Conservation (phyloP, 2,888 invertebrate species). For the Tipula unca region DNA sequence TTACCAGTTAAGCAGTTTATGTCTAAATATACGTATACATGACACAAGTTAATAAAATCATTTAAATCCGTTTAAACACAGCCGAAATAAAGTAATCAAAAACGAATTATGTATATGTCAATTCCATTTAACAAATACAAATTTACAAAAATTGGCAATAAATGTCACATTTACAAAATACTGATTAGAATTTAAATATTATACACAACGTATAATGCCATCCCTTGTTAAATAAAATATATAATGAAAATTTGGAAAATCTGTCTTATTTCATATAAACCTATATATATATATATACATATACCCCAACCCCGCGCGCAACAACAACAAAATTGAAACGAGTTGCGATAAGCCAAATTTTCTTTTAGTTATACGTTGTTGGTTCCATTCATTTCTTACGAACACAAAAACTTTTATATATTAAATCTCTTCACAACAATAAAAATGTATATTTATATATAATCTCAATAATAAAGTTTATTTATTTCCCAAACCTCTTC, state of each 20-base stretch:
- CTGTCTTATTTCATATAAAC: not conserved
- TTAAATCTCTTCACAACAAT: not conserved
- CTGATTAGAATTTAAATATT: not conserved
- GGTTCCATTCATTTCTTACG: not conserved
- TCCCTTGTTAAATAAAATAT: not conserved
- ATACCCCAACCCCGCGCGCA: not conserved
- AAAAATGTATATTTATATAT: not conserved
- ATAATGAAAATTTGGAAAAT: not conserved
- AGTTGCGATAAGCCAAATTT: not conserved
- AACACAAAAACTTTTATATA: not conserved
- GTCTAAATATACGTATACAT: too few species aligned
- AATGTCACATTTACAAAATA: not conserved
- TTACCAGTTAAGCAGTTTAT: too few species aligned
- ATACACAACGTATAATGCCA: not conserved
- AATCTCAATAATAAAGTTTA: not conserved
- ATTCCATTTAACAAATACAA: not conserved
- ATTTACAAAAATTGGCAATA: not conserved
- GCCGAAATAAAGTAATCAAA: not conserved
- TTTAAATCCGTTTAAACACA: not conserved
- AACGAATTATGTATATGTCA: not conserved
- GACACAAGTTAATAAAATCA: not conserved
- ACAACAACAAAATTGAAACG: not conserved
- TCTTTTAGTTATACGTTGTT: not conserved
- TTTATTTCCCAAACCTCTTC: not conserved
- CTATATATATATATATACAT: too few species aligned